phyloP scores from a whole-genome alignment of 1,140 invertebrate genomes.

The Branchinecta lynchi region DNA sequence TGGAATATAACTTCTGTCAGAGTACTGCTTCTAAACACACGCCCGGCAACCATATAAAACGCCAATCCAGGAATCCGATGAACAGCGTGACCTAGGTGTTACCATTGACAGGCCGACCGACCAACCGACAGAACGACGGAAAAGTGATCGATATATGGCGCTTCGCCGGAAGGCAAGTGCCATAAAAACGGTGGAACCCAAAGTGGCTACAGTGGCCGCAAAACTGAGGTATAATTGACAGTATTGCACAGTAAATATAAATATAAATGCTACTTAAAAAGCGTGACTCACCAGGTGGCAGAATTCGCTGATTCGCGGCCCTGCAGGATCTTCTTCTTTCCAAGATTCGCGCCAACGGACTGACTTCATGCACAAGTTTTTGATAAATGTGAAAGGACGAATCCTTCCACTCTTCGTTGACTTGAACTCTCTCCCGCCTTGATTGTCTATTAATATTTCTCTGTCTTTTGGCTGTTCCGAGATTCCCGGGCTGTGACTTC shows the following conservation, averaged over 20 bases:
- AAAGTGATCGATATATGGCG: not conserved
- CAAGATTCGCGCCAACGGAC: not conserved
- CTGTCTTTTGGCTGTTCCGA: not conserved
- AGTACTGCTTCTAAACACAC: no score
- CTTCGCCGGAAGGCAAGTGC: not conserved
- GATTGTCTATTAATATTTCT: not conserved
- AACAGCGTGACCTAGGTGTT: no score
- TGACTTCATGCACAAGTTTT: slow-evolving; percentile 2
- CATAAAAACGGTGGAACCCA: not conserved
- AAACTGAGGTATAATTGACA: not conserved
- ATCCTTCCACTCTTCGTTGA: not conserved
- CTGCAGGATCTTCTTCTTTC: not conserved
- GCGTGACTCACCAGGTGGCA: not conserved
- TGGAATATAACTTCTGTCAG: no score
- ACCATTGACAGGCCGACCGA: not conserved
- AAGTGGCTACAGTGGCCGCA: not conserved
- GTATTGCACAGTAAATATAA: not conserved
- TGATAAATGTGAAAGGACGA: not conserved
- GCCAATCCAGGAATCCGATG: no score
- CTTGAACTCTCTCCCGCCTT: not conserved
- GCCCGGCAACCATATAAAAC: no score
- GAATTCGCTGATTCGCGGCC: not conserved
- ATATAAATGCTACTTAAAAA: not conserved
- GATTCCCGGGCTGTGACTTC: not conserved
- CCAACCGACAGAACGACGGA: not conserved